Conservation (phyloP, 2,797 vertebrate genomes). For the Sebastes trivittatus region DNA sequence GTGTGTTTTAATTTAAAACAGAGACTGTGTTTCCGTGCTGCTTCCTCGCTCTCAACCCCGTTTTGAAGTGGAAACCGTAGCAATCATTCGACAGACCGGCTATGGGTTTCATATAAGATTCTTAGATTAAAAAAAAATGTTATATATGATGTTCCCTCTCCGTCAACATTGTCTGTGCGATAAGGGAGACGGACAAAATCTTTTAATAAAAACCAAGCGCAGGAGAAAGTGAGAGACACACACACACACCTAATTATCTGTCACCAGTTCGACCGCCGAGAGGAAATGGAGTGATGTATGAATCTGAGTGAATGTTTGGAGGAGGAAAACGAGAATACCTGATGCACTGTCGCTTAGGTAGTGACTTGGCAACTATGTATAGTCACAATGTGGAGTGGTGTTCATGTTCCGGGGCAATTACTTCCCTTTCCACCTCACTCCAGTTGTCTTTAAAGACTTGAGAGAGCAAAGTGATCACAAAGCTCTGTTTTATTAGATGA, state of each 20-base stretch:
- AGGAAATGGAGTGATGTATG: conserved; percentile 61
- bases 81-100: conserved; percentile 55
- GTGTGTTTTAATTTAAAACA: conserved; percentile 63
- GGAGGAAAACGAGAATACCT: conserved; percentile 40
- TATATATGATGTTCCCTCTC: conserved; percentile 60
- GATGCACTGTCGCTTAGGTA: conserved; percentile 41
- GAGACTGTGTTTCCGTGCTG: conserved; percentile 15
- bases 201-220: conserved; percentile 65
- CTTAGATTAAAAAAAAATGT: conserved; percentile 63
- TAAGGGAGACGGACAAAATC: conserved; percentile 63
- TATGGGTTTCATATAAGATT: conserved; percentile 65
- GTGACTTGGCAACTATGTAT: conserved; percentile 5
- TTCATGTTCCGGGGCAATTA: conserved; percentile 55
- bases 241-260: conserved; percentile 68
- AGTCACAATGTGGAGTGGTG: conserved; percentile 46
- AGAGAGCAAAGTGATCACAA: conserved; percentile 72
- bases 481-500: conserved; percentile 73
- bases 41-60: conserved; percentile 18
- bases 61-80: conserved; percentile 29
- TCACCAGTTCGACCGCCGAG: conserved; percentile 42
- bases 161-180: conserved; percentile 56
- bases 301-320: conserved; percentile 54
- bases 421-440: conserved; percentile 45
- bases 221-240: conserved; percentile 24
- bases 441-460: conserved; percentile 60